These are phyloP conservation scores for Papilio helenus DNA, from an alignment of 1,140 invertebrate genomes.

Conservation along the genomic window DNA sequence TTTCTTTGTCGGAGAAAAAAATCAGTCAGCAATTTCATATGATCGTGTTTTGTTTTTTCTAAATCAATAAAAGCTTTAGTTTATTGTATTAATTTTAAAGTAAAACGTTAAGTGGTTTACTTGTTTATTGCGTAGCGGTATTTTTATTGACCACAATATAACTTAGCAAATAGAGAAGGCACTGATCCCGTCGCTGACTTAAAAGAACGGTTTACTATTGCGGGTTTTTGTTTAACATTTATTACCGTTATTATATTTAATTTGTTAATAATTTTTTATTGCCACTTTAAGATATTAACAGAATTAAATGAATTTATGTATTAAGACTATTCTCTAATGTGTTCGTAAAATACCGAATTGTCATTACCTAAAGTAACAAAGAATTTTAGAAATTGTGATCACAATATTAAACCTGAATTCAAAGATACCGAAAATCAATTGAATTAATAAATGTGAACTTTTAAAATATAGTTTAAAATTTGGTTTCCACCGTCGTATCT, in stretches of 20 bases:
- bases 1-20: neutral
- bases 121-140: slow-evolving; percentile 34
- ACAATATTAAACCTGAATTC: too few species aligned
- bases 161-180: slow-evolving; percentile 26
- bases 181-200: neutral
- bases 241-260: neutral
- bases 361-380: too few species aligned
- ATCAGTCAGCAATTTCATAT: neutral
- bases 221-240: slow-evolving; percentile 18
- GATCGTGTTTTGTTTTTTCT: neutral
- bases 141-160: slow-evolving; percentile 28
- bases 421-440: too few species aligned
- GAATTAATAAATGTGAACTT: too few species aligned
- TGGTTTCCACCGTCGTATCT: too few species aligned
- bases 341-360: too few species aligned
- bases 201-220: neutral
- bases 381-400: too few species aligned
- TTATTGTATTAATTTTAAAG: neutral
- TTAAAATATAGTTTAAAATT: too few species aligned
- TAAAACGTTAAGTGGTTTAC: slow-evolving; percentile 10
- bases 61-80: neutral
- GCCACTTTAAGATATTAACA: neutral
- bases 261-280: slow-evolving; percentile 4
- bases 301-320: neutral
- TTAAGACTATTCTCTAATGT: neutral